phyloP scores from a whole-genome alignment of 2,113 vertebrate species.

The Spea bombifrons region DNA sequence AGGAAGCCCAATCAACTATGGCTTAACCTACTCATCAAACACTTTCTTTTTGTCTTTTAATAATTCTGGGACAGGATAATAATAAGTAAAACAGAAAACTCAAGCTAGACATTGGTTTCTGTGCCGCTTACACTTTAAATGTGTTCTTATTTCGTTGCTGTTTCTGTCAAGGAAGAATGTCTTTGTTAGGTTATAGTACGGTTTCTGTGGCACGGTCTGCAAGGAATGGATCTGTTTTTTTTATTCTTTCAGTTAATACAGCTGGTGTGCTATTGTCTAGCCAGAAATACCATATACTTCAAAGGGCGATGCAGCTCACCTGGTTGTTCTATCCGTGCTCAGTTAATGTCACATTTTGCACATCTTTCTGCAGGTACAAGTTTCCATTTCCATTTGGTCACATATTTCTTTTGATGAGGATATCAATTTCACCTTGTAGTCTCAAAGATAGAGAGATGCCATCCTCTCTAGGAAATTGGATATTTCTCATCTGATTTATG shows the following conservation, averaged over 20 bases:
- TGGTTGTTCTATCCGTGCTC: constrained; percentile 33
- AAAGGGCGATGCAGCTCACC: constrained; percentile 29
- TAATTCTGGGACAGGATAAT: neutral
- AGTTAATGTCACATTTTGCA: constrained; percentile 35
- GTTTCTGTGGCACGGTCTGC: neutral
- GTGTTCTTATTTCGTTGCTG: neutral
- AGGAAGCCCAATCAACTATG: neutral
- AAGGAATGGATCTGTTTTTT: neutral
- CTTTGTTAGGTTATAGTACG: constrained; percentile 7
- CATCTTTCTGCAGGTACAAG: constrained; percentile 25
- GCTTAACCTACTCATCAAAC: neutral
- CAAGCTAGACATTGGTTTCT: neutral
- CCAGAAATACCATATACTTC: constrained; percentile 24
- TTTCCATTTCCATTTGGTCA: constrained; percentile 38
- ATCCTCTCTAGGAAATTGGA: constrained; percentile 44
- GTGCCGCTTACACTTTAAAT: neutral
- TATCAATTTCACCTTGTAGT: constrained; percentile 46
- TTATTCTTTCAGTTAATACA: neutral
- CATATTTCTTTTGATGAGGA: constrained; percentile 44
- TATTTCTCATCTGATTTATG: constrained; percentile 36
- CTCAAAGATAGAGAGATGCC: constrained; percentile 42
- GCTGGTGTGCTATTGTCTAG: neutral
- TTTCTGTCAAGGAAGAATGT: neutral
- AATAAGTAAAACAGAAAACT: neutral
- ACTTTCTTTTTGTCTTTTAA: neutral